Evolutionary conservation across 2,888 invertebrate species (phyloP).

Genomic region (Phragmatobia fuliginosa): DNA sequence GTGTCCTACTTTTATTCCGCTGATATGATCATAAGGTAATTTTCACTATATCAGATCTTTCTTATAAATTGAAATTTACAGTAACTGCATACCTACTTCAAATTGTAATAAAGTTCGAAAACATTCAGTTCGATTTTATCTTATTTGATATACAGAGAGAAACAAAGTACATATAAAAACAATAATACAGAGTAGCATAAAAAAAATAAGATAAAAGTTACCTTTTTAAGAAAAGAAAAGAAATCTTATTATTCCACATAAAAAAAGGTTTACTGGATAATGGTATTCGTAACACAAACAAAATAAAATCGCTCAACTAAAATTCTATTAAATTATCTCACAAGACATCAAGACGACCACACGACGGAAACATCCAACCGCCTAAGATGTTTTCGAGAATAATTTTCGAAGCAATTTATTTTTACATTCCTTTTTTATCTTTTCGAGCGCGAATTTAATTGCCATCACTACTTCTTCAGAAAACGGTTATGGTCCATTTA

Average conservation of each 20-base stretch:
- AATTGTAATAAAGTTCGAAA: neutral
- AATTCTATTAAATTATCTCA: constrained; percentile 23
- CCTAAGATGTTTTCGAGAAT: constrained; percentile 30
- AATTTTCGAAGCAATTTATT: constrained; percentile 45
- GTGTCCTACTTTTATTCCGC: constrained; percentile 10
- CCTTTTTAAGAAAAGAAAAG: neutral
- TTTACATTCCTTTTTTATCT: constrained; percentile 47
- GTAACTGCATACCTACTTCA: too few species aligned
- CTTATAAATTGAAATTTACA: neutral
- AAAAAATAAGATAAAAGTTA: neutral
- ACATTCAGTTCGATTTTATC: neutral
- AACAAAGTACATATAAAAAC: neutral
- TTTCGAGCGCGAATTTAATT: constrained; percentile 64
- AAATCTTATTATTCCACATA: constrained; percentile 2
- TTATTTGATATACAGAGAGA: neutral
- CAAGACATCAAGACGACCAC: constrained; percentile 28
- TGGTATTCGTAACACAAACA: constrained; percentile 7
- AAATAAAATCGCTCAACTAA: constrained; percentile 25
- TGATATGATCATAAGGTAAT: constrained; percentile 14
- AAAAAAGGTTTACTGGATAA: constrained; percentile 6
- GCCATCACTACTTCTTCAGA: constrained; percentile 58
- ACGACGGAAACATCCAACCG: constrained; percentile 34
- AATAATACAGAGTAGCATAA: neutral
- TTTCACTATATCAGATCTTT: constrained; percentile 3
- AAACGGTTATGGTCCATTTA: constrained; percentile 72